Conservation (phyloP, 2,888 invertebrate species). For the Azorinus chamasolen region DNA sequence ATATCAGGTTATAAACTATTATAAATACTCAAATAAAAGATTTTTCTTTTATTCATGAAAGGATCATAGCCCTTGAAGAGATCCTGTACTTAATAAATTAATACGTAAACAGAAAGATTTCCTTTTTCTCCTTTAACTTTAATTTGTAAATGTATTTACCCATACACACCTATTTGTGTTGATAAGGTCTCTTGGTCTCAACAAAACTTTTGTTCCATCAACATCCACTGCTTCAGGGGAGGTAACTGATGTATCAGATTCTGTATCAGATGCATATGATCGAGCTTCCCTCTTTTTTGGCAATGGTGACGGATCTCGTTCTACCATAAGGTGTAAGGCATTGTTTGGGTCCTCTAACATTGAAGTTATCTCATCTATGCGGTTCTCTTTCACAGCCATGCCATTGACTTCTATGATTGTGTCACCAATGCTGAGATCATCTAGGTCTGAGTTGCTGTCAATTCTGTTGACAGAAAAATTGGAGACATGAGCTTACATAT, state of each 20-base stretch:
- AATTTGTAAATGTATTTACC: too few relatives aligned
- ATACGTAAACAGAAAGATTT: too few relatives aligned
- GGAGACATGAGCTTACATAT: too few relatives aligned
- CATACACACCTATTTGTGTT: constrained; percentile 46
- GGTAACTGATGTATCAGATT: constrained; percentile 21
- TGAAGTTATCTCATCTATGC: constrained; percentile 90
- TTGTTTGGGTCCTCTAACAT: constrained; percentile 80
- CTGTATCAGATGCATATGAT: constrained; percentile 40
- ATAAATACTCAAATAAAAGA: too few relatives aligned
- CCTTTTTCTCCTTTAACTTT: too few relatives aligned
- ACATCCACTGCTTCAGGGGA: constrained; percentile 64
- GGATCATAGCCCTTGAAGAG: too few relatives aligned
- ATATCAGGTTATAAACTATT: too few relatives aligned
- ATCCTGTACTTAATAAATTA: too few relatives aligned
- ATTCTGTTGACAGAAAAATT: constrained; percentile 64
- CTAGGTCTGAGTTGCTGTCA: constrained; percentile 89
- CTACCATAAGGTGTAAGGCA: constrained; percentile 92
- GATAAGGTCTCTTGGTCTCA: constrained; percentile 67
- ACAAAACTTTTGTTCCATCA: constrained; percentile 70
- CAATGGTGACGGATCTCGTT: constrained; percentile 94
- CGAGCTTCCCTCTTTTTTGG: constrained; percentile 37
- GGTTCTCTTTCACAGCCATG: constrained; percentile 93
- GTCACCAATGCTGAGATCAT: constrained; percentile 96
- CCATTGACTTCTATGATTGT: constrained; percentile 97
- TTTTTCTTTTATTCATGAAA: too few relatives aligned